Base-by-base conservation (phyloP, 2,888 invertebrate genomes). In the Cyclophora punctaria region DNA sequence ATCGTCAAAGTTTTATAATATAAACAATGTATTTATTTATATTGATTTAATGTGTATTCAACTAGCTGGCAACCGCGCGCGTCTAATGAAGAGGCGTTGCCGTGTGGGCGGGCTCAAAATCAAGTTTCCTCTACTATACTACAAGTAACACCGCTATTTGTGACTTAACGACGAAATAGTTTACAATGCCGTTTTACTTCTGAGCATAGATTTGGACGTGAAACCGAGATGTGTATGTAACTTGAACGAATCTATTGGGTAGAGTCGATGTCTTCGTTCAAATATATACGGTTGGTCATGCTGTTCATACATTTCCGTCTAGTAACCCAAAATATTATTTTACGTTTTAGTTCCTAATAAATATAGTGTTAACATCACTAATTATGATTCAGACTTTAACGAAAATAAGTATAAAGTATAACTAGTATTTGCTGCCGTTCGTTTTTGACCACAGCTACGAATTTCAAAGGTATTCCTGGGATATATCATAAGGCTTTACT, bases 61-160 rank as follows among this genome's bases (percentile, higher is more conserved):
- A 72, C 69, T 70, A 68, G 74, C 71, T 73, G 69, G 69, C 66
- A 73, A 68, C 64, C 63, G 70, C 63, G 70, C 67, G 71, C 66
- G 69, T 63, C 71, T 71, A 77, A 78, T 73, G 78, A 78, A 78
- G 76, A 80, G 83, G 83, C 80, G 82, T 72, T 69, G 61, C 68
- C 66, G 73, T 73, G 85, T 84, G 79, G 85, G 84, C 78, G 80
- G 81, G 71, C 71, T 69, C 58, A 63, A 60, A 67, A 83, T 78
- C 83, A 65, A 75, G 84, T 83, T 83, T 75, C 75, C 74, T 75
- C 73, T 74, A 82, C 79, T 78, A 81, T 74, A 78, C 62, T 75
- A 80, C 81, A 73, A 80, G 78, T 68, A 67, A 70, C 74, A 78
- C 79, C 75, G 78, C 82, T 80, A 78, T 74, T 67, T 68, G 72